Conservation (phyloP, 2,113 vertebrate species). For the Laticauda laticaudata region DNA sequence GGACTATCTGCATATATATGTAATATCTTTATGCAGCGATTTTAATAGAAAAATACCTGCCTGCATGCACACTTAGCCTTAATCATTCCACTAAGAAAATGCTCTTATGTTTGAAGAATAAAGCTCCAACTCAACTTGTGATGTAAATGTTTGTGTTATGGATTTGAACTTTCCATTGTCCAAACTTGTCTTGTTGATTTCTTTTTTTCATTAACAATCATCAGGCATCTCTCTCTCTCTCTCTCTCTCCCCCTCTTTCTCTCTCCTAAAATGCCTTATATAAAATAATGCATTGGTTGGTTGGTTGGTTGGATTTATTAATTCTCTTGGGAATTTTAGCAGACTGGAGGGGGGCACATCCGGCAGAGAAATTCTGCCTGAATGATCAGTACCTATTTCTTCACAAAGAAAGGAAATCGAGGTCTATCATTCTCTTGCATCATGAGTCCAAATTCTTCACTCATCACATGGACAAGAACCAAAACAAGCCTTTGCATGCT, state of each 20-base stretch:
- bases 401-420: neutral
- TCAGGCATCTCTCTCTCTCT: neutral
- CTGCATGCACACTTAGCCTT: neutral
- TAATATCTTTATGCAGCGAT: neutral
- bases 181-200: neutral
- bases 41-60: neutral
- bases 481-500: neutral
- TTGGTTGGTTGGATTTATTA: neutral
- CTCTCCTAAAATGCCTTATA: neutral
- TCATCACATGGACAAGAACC: neutral
- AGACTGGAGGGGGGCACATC: too few relatives aligned
- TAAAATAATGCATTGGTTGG: neutral
- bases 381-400: neutral
- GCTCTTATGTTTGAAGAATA: neutral
- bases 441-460: neutral
- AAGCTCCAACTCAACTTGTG: too few relatives aligned
- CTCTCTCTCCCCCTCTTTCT: fast-evolving
- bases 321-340: neutral
- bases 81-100: neutral
- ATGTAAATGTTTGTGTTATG: neutral
- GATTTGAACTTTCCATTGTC: neutral
- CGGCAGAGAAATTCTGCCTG: neutral
- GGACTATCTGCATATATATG: neutral
- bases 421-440: neutral
- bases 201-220: neutral